Base-by-base conservation (phyloP, 2,797 vertebrate genomes). In the Sebastes baramenuke region DNA sequence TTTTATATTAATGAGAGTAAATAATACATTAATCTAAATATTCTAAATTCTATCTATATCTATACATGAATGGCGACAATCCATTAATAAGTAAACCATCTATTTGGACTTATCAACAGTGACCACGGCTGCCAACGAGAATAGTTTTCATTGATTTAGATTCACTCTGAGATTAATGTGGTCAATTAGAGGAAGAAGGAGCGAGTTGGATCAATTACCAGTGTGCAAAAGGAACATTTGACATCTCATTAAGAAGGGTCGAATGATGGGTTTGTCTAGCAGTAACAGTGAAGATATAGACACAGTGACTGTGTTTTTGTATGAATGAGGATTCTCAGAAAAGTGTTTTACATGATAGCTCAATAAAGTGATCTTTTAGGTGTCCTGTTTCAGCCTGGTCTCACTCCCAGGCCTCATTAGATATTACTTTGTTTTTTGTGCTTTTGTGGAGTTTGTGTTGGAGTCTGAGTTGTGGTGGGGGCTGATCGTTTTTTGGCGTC, bases 121-220 rank as follows among this genome's bases (percentile, higher is more conserved):
- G 27, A 52, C 58, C 14, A n/a, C 27, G 22, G 25, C n/a, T 55
- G 62, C 52, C n/a, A 59, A 42, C 8, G 25, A 22, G 30, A 65
- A 54, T 8, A 49, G 6, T 76, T 65, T 30, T 42, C 32, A 79
- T 79, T 79, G 80, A 82, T 72, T 52, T 38, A 13, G 16, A 42
- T 67, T 66, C 77, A 64, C 46, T 58, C 16, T 1, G 6, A 77
- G 69, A 82, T 67, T 18, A 67, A 86, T 77, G 18, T 62, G 60
- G 69, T 70, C 69, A 74, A 62, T 71, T 77, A 64, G 61, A 52
- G 55, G 30, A 58, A 72, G 55, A 34, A 59, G 2, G 24, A 8
- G 12, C 4, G 25, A 54, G 6, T 9, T 20, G 55, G 66, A 73
- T 83, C 77, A 62, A 62, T 82, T 36, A 62, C 24, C 27, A 69